Conservation (phyloP, 2,888 invertebrate species). For the Panorpa germanica region DNA sequence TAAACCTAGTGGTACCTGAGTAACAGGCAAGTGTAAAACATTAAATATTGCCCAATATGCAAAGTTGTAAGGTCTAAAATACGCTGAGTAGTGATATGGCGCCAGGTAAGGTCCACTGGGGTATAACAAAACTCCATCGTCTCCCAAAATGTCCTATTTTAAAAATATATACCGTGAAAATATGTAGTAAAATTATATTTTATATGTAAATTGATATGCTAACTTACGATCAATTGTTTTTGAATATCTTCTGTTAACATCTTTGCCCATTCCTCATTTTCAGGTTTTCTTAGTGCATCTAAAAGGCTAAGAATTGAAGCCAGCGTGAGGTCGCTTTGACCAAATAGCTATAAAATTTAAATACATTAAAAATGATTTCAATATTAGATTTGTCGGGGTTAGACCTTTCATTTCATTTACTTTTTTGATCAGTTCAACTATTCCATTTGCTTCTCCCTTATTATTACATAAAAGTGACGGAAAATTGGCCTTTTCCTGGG, state of each 20-base stretch:
- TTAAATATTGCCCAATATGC: slow-evolving; percentile 75
- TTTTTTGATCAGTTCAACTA: slow-evolving; percentile 37
- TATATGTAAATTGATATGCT: background rate
- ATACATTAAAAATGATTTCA: slow-evolving; percentile 4
- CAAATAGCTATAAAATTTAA: slow-evolving; percentile 24
- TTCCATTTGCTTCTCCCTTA: slow-evolving; percentile 28
- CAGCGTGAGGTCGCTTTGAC: slow-evolving; percentile 41
- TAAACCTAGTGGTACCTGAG: slow-evolving; percentile 69
- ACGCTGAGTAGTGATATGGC: slow-evolving; percentile 62
- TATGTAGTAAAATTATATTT: background rate
- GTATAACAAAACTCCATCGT: slow-evolving; percentile 65
- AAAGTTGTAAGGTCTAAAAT: slow-evolving; percentile 65
- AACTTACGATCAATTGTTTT: slow-evolving; percentile 37
- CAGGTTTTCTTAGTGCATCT: slow-evolving; percentile 42
- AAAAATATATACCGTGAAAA: background rate
- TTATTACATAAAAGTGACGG: slow-evolving; percentile 42
- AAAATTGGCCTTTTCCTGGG: slow-evolving; percentile 44
- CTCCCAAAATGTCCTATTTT: slow-evolving; percentile 41
- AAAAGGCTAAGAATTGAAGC: slow-evolving; percentile 47
- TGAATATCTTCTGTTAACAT: slow-evolving; percentile 33
- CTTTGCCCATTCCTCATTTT: slow-evolving; percentile 43
- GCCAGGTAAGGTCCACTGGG: slow-evolving; percentile 66
- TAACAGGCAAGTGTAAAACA: slow-evolving; percentile 61
- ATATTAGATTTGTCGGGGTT: slow-evolving; percentile 1
- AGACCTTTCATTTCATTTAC: slow-evolving; percentile 13